Evolutionary conservation across 1,140 invertebrate genomes (phyloP).

Genomic region (Samia ricini): DNA sequence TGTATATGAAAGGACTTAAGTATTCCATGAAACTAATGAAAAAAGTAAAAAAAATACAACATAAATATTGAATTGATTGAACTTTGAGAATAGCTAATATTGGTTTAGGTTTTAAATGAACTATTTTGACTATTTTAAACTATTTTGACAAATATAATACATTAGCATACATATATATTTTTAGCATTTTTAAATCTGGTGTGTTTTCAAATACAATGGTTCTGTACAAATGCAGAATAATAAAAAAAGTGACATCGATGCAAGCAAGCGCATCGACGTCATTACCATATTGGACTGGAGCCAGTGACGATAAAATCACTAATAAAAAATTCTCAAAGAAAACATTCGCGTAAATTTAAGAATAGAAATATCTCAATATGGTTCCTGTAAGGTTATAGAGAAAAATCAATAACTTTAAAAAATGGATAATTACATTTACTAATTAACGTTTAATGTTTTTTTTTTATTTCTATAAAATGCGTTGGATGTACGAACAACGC

Average conservation of each 20-base stretch:
- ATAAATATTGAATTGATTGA: no score
- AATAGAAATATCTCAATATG: neutral
- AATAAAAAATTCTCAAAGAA: slow-evolving; percentile 8
- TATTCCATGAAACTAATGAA: no score
- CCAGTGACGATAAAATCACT: slow-evolving; percentile 14
- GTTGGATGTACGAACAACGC: no score
- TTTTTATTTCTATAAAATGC: no score
- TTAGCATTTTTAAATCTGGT: neutral
- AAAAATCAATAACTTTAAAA: neutral
- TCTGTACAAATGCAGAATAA: neutral
- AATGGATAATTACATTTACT: no score
- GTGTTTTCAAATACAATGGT: neutral
- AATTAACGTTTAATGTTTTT: no score
- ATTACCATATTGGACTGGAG: slow-evolving; percentile 16
- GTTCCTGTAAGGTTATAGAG: neutral
- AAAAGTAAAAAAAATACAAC: no score
- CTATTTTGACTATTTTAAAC: no score
- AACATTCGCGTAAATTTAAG: neutral
- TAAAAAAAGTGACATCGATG: neutral
- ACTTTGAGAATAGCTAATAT: no score
- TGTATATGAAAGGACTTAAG: no score
- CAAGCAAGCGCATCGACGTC: slow-evolving; percentile 4
- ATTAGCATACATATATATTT: neutral
- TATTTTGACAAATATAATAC: no score
- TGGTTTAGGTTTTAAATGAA: no score